Evolutionary conservation across 2,888 invertebrate genomes (phyloP).

Genomic region (Lasioglossum morio): DNA sequence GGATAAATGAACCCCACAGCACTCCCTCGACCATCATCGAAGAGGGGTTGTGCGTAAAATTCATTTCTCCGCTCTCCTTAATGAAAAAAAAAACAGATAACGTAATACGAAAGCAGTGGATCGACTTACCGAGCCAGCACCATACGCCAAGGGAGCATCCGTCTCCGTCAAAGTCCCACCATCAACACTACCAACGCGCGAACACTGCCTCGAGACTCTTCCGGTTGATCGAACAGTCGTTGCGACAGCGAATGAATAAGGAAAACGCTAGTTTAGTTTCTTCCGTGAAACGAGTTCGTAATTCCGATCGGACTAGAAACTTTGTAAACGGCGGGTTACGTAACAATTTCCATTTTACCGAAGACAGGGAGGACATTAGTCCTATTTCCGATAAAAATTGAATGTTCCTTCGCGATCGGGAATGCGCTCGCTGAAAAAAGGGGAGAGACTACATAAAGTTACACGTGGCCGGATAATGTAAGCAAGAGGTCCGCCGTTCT

Average conservation of each 20-base stretch:
- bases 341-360: background rate
- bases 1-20: too few species aligned
- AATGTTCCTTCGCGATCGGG: background rate
- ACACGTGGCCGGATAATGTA: background rate
- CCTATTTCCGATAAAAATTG: slow-evolving; percentile 1
- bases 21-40: too few species aligned
- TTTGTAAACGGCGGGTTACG: background rate
- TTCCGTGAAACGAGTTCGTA: background rate
- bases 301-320: background rate
- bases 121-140: background rate
- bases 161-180: background rate
- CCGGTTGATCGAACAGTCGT: background rate
- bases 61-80: too few species aligned
- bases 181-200: background rate
- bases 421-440: background rate
- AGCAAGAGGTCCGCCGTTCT: background rate
- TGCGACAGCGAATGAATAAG: slow-evolving; percentile 9
- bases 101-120: background rate
- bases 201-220: background rate
- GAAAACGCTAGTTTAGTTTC: background rate
- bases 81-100: too few species aligned
- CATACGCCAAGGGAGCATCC: background rate
- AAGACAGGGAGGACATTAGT: background rate
- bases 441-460: background rate
- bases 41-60: too few species aligned